These are phyloP conservation scores for Druon quercuslanigerum DNA, from an alignment of 1,140 invertebrate genomes.

Conservation along the genomic window DNA sequence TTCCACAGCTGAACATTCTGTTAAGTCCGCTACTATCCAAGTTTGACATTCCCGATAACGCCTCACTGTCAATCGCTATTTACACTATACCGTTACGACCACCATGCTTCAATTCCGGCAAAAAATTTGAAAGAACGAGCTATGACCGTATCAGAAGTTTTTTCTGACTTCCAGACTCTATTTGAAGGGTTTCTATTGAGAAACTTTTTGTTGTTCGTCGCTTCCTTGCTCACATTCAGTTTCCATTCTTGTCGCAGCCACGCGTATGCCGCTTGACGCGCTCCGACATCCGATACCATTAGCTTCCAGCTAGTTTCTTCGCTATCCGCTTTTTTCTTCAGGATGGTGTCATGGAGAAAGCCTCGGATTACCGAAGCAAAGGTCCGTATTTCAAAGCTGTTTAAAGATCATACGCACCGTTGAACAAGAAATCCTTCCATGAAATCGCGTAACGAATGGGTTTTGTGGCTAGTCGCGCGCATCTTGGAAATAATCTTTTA, in stretches of 20 bases:
- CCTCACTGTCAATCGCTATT: no score
- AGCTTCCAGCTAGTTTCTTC: conserved; percentile 28
- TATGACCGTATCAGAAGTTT: background rate
- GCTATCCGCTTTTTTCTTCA: conserved; percentile 23
- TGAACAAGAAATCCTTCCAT: conserved; percentile 14
- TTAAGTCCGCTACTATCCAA: no score
- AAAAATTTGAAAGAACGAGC: background rate
- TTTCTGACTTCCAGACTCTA: background rate
- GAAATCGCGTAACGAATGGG: conserved; percentile 25
- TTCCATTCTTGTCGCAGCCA: background rate
- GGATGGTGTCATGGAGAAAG: conserved; percentile 11
- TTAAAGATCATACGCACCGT: no score
- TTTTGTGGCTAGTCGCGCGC: background rate
- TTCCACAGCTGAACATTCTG: no score
- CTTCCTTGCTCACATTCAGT: background rate
- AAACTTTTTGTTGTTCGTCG: background rate
- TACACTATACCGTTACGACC: no score
- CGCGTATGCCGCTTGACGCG: conserved; percentile 23
- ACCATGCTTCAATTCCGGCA: background rate
- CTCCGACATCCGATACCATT: conserved; percentile 25
- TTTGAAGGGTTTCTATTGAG: background rate
- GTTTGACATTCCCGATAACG: no score
- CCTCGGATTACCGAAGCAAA: background rate
- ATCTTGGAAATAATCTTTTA: background rate
- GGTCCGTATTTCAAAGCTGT: background rate